A percentile compares a stretch with the other conserved stretches of the same genome.
Conservation (phyloP, 2,888 invertebrate species). For the Pedicia rivosa region DNA sequence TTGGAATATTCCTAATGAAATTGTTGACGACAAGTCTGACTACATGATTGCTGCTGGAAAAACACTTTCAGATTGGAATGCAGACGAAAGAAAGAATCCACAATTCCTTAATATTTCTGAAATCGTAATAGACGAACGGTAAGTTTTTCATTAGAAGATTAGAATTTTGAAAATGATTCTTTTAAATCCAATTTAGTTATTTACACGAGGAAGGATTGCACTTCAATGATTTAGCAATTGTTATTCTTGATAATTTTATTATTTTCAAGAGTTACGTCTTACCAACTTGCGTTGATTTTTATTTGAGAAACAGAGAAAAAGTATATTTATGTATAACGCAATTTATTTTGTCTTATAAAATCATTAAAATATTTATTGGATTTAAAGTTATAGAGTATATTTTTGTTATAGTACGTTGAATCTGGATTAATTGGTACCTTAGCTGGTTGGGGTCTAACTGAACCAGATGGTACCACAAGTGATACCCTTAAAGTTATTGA, state of each 20-base stretch:
- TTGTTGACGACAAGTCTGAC: not conserved
- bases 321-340: no score
- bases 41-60: constrained; percentile 10
- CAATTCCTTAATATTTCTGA: constrained; percentile 12
- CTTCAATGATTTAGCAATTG: not conserved
- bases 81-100: constrained; percentile 8
- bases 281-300: constrained; percentile 1
- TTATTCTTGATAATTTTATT: not conserved
- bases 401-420: constrained; percentile 9
- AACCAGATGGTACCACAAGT: constrained; percentile 6
- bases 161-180: no score
- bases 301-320: not conserved
- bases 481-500: constrained; percentile 9
- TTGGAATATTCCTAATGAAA: constrained; percentile 6
- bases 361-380: no score
- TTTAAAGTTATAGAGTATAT: no score
- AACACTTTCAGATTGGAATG: constrained; percentile 8
- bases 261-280: not conserved
- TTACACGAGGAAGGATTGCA: constrained; percentile 1
- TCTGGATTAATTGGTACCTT: constrained; percentile 10
- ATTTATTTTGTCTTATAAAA: no score
- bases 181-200: not conserved
- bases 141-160: no score
- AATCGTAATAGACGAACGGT: constrained; percentile 7
- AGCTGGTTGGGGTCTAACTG: constrained; percentile 11